These are phyloP conservation scores for Phyto melanocephala DNA, from an alignment of 2,888 invertebrate genomes.

Conservation along the genomic window DNA sequence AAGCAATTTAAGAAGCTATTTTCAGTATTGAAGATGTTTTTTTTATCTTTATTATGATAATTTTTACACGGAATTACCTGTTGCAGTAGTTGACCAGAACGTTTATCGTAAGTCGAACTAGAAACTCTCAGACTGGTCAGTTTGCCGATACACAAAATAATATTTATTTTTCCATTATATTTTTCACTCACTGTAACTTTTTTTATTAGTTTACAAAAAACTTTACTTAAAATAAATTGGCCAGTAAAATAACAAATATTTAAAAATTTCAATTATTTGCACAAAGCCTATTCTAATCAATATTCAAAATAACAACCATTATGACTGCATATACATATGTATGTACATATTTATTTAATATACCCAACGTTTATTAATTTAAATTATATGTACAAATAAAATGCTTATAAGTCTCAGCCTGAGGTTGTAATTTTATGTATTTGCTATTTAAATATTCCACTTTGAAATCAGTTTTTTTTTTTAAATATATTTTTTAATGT, in stretches of 20 bases:
- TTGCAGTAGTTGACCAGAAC: too few species aligned
- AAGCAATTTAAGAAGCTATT: too few species aligned
- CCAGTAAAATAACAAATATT: neutral
- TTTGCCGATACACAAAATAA: too few species aligned
- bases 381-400: conserved; percentile 36
- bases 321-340: too few species aligned
- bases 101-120: too few species aligned
- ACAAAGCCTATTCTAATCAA: neutral
- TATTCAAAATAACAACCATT: neutral
- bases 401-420: conserved; percentile 5
- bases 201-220: too few species aligned
- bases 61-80: too few species aligned
- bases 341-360: conserved; percentile 49
- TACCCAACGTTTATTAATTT: conserved; percentile 38
- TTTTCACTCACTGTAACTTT: too few species aligned
- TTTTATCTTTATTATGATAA: too few species aligned
- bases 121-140: too few species aligned
- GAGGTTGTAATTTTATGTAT: neutral
- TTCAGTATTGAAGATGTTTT: too few species aligned
- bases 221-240: neutral
- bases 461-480: conserved; percentile 1
- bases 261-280: conserved; percentile 4
- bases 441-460: neutral
- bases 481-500: neutral
- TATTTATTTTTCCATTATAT: too few species aligned